phyloP scores from a whole-genome alignment of 1,140 invertebrate species.

The Trachymyrmex cornetzi region DNA sequence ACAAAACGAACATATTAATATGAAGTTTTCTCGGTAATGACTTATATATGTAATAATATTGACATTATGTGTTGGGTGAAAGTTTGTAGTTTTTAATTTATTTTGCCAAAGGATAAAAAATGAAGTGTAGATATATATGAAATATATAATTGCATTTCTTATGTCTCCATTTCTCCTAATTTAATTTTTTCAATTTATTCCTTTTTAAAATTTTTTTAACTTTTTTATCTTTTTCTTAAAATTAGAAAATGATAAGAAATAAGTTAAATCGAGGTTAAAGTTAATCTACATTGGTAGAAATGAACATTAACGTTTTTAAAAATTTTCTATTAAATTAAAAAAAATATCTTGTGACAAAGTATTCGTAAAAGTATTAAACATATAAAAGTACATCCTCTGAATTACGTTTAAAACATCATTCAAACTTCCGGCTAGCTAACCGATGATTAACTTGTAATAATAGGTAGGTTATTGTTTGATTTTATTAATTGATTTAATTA shows the following conservation, averaged over 20 bases:
- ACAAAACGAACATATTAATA: constrained; percentile 23
- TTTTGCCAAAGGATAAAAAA: not conserved
- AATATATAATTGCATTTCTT: constrained; percentile 7
- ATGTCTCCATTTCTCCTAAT: no score
- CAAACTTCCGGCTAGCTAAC: no score
- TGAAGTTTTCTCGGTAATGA: constrained; percentile 4
- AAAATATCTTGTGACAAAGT: not conserved
- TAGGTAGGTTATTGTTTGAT: no score
- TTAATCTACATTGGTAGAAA: no score
- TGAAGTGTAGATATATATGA: not conserved
- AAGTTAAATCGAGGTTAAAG: no score
- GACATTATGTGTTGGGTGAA: constrained; percentile 5
- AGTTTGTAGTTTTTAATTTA: constrained; percentile 12
- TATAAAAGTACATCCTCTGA: not conserved
- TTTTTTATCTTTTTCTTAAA: no score
- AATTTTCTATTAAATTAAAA: not conserved
- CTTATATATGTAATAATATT: not conserved
- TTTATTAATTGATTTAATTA: no score
- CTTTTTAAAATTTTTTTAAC: no score
- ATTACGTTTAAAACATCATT: not conserved
- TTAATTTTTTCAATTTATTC: no score
- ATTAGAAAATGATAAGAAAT: no score
- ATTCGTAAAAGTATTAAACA: not conserved
- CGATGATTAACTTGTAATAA: no score
- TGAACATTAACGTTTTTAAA: not conserved